Conservation (phyloP, 2,888 invertebrate species). For the Crossocerus cetratus region DNA sequence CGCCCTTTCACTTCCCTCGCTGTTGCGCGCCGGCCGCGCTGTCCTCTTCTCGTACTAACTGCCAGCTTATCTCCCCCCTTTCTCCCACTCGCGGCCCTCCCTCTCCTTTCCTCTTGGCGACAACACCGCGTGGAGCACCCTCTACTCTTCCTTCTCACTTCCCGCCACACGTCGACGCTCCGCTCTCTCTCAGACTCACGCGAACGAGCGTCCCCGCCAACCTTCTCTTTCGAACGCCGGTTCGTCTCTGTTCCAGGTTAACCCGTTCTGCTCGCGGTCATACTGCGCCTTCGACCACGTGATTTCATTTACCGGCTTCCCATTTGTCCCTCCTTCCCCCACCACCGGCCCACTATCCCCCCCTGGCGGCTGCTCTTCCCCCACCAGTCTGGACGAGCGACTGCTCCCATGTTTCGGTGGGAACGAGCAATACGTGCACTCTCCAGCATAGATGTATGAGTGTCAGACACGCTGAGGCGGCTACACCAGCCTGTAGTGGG, state of each 20-base stretch:
- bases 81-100: conserved; percentile 11
- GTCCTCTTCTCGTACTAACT: conserved; percentile 21
- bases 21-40: background rate
- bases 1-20: conserved; percentile 9
- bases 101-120: conserved; percentile 14
- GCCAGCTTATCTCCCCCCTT: conserved; percentile 20
- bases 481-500: too few relatives aligned
- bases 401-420: background rate
- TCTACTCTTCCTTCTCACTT: conserved; percentile 12
- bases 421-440: too few relatives aligned
- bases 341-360: background rate
- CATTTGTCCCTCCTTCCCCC: conserved; percentile 34
- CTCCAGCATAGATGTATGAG: too few relatives aligned
- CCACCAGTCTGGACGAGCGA: background rate
- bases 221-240: conserved; percentile 6
- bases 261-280: conserved; percentile 43
- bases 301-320: conserved; percentile 10
- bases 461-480: too few relatives aligned
- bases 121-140: conserved; percentile 6
- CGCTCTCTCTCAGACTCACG: background rate
- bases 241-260: conserved; percentile 36
- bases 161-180: conserved; percentile 2
- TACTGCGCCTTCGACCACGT: conserved; percentile 39
- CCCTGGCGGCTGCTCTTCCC: background rate
- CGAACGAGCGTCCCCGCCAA: background rate